Conservation (phyloP, 2,113 vertebrate species). For the Nannobrachium achirus region DNA sequence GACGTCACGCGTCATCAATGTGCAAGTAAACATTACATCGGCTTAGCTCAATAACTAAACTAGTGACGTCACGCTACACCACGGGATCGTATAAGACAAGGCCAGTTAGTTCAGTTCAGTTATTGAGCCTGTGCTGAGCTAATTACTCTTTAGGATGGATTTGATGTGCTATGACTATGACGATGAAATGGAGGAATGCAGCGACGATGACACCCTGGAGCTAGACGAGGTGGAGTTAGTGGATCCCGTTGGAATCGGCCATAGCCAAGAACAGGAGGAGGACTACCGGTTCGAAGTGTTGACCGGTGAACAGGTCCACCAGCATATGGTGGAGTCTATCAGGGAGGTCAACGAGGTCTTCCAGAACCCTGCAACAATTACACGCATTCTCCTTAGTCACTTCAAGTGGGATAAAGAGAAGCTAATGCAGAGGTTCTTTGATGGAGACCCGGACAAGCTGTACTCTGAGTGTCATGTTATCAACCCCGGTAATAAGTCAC, state of each 20-base stretch:
- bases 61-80: no score
- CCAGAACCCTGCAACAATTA: constrained; percentile 98
- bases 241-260: constrained; percentile 88
- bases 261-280: constrained; percentile 91
- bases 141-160: constrained; percentile 86
- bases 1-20: no score
- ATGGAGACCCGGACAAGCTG: constrained; percentile 98
- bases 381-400: constrained; percentile 99
- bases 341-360: constrained; percentile 97
- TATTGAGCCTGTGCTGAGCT: no score
- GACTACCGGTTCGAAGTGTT: constrained; percentile 98
- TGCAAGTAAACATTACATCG: no score
- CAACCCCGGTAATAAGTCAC: constrained; percentile 98
- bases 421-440: constrained; percentile 99
- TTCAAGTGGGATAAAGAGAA: constrained; percentile 99
- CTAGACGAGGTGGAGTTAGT: constrained; percentile 96
- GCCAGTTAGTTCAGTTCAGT: no score
- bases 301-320: constrained; percentile 96
- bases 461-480: constrained; percentile 99
- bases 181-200: constrained; percentile 97
- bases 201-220: constrained; percentile 96
- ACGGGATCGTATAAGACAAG: no score
- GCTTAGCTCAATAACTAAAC: no score
- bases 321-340: constrained; percentile 99
- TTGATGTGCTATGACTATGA: constrained; percentile 98